Conservation (phyloP, 2,113 vertebrate species). For the Cynopterus brachyotis region DNA sequence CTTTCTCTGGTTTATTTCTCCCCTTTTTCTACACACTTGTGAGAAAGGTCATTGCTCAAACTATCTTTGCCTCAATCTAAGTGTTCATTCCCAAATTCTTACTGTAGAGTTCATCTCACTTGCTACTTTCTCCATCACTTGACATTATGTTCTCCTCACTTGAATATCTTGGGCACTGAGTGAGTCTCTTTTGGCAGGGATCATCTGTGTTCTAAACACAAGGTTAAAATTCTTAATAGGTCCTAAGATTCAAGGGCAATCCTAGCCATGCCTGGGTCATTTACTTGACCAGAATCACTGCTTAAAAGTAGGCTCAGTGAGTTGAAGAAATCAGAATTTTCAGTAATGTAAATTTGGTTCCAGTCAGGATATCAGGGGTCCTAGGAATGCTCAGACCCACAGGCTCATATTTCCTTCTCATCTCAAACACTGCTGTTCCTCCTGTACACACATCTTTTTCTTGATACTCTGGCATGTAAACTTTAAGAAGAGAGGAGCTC, state of each 20-base stretch:
- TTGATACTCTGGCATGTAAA: accelerated
- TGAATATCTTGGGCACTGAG: neutral
- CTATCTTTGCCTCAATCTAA: neutral
- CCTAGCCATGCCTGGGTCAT: neutral
- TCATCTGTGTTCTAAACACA: accelerated
- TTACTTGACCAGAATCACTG: neutral
- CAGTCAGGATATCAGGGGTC: neutral
- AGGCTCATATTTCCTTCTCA: too few species aligned
- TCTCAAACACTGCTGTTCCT: accelerated
- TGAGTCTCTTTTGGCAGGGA: neutral
- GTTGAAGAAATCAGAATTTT: neutral
- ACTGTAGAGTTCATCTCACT: neutral
- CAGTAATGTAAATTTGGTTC: neutral
- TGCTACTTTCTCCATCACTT: neutral
- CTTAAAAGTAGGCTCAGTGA: neutral
- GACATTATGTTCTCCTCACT: too few species aligned
- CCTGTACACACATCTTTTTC: neutral
- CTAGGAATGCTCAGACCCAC: neutral
- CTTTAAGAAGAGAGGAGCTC: neutral
- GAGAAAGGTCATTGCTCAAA: too few species aligned
- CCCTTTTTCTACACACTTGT: neutral
- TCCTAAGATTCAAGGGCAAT: neutral
- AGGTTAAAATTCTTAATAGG: neutral
- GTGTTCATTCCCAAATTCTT: neutral
- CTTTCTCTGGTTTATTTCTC: too few species aligned